Evolutionary conservation across 2,888 invertebrate species (phyloP).

Genomic region (Lutraria lutraria): DNA sequence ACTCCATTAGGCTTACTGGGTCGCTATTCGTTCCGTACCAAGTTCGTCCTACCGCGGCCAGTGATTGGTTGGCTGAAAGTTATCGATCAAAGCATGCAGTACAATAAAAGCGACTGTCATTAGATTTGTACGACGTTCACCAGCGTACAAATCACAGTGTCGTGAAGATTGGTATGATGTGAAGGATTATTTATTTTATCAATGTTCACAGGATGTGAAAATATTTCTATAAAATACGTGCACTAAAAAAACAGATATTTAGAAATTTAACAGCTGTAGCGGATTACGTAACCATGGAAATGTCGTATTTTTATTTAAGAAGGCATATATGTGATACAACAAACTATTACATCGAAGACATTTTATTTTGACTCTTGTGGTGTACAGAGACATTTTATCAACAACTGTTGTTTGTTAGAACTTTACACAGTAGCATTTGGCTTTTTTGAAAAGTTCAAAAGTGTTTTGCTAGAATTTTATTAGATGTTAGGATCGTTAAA

Average conservation of each 20-base stretch:
- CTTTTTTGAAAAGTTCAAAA: background rate
- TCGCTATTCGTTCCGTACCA: background rate
- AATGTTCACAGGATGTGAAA: background rate
- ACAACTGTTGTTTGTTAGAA: background rate
- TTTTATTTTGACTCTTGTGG: background rate
- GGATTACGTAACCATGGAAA: background rate
- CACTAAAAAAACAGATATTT: background rate
- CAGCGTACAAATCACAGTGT: background rate
- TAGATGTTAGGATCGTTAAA: background rate
- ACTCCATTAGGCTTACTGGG: background rate
- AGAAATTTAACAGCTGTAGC: background rate
- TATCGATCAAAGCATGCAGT: constrained; percentile 4
- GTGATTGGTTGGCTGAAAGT: background rate
- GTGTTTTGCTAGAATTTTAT: too few species aligned
- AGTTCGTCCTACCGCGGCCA: constrained; percentile 8
- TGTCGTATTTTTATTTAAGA: background rate
- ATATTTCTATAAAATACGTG: constrained; percentile 10
- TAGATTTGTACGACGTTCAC: constrained; percentile 2
- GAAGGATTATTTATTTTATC: background rate
- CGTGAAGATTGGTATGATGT: background rate
- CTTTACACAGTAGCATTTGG: background rate
- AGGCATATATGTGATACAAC: background rate
- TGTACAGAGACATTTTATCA: background rate
- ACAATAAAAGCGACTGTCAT: constrained; percentile 8
- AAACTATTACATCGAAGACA: background rate